phyloP scores from a whole-genome alignment of 2,113 vertebrate species.

The Kobus ellipsiprymnus region DNA sequence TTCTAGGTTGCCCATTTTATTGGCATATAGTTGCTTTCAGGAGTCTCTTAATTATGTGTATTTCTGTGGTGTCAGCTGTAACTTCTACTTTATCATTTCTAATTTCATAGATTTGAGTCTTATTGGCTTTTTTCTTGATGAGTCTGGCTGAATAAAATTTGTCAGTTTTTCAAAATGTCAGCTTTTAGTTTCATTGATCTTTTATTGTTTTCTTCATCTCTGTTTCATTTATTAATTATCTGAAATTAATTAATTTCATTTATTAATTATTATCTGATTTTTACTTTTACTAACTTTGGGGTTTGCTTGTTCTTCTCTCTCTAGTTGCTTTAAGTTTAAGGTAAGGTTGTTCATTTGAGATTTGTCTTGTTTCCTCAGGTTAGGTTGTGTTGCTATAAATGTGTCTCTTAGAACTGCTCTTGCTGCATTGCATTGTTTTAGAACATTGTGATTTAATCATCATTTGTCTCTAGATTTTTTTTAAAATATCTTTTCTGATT shows the following conservation, averaged over 20 bases:
- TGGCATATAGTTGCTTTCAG: background rate
- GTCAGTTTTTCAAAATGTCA: background rate
- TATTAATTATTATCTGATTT: background rate
- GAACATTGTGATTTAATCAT: background rate
- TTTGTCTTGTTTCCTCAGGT: background rate
- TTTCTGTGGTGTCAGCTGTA: background rate
- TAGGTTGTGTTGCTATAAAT: background rate
- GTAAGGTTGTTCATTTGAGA: background rate
- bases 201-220: background rate
- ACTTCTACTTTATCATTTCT: background rate
- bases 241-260: background rate
- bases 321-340: background rate
- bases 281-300: background rate
- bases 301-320: background rate
- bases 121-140: background rate
- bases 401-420: background rate
- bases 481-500: fast-evolving
- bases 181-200: background rate
- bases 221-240: background rate
- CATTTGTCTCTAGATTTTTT: background rate
- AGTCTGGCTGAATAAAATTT: background rate
- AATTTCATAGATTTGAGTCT: background rate
- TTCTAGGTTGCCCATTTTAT: background rate
- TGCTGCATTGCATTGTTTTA: background rate
- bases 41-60: background rate